Evolutionary conservation across 1,140 invertebrate genomes (phyloP), one percentile per base, ranked within the genome.

Genomic region (Lepidostoma basale): DNA sequence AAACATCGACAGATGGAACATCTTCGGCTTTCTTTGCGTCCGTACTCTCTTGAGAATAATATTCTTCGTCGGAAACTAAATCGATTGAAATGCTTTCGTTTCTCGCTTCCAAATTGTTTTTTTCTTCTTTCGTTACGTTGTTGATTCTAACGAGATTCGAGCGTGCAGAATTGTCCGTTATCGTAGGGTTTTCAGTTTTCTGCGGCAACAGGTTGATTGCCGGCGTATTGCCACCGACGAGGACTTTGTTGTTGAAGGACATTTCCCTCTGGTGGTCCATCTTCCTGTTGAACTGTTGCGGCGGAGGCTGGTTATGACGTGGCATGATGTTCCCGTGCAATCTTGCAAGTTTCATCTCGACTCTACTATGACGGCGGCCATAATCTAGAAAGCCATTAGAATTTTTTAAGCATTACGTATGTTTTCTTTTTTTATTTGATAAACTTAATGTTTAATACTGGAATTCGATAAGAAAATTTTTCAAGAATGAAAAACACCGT

Each of bases 221-320:
- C 4, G 8, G 18, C n/a, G n/a, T n/a, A n/a, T 56, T 40, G 3
- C 52, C 64, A 10, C 64, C 64, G 12, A 66, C 64, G 3, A 66
- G 40, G n/a, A 66, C 14, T 59, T 69, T 69, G 59, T 72, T 68
- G 28, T 67, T 71, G 23, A 63, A 67, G 9, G 59, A n/a, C 39
- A 68, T 40, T 10, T 33, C 23, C n/a, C 20, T 14, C 33, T 39
- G 56, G 33, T 40, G 44, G 36, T 66, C 62, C 49, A 40, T 44
- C 40, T 73, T 66, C 23, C 63, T 66, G n/a, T n/a, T n/a, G 47
- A 49, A 66, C 4, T 36, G 44, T 3, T 44, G 28, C 5, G 62
- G 42, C 0, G 67, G 62, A 10, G 22, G 66, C 26, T 73, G 67
- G 39, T 33, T 45, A 40, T 69, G 59, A 10, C 30, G 60, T 6